A percentile compares a stretch with the other conserved stretches of the same genome.
phyloP scores from a whole-genome alignment of 2,113 vertebrate species.

The Platysteira castanea region DNA sequence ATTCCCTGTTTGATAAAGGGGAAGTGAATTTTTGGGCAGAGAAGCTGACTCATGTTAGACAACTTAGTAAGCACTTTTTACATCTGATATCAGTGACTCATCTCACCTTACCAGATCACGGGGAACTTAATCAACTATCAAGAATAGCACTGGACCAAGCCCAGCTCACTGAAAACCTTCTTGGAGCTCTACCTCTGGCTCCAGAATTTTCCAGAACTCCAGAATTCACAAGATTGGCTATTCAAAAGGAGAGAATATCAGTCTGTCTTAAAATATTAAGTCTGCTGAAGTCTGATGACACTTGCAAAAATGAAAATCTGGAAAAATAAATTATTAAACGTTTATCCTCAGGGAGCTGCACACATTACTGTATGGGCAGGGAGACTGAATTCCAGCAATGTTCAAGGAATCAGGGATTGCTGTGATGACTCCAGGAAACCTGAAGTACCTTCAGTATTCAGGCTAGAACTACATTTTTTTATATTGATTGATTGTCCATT shows the following conservation, averaged over 20 bases:
- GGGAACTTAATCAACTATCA: constrained; percentile 52
- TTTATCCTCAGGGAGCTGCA: not conserved
- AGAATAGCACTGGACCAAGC: constrained; percentile 53
- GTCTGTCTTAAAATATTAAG: constrained; percentile 74
- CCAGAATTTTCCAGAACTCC: constrained; percentile 83
- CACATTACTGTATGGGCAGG: not conserved
- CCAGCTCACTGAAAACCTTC: constrained; percentile 34
- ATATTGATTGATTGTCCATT: not conserved
- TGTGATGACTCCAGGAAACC: not conserved
- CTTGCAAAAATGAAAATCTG: not conserved
- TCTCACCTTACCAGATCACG: not conserved
- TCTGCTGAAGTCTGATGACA: constrained; percentile 12
- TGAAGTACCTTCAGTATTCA: not conserved
- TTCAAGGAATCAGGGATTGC: not conserved
- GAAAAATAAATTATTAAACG: not conserved
- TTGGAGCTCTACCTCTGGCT: constrained; percentile 72
- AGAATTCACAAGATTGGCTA: constrained; percentile 78
- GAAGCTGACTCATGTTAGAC: constrained; percentile 77
- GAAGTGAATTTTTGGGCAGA: constrained; percentile 94
- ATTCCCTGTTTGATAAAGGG: constrained; percentile 90
- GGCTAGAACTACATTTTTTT: not conserved
- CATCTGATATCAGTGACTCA: constrained; percentile 41
- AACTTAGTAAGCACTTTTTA: constrained; percentile 78
- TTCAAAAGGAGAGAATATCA: constrained; percentile 74
- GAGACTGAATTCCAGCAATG: not conserved